Percentiles rank a stretch among this genome's conserved stretches.
Evolutionary conservation across 1,140 invertebrate species (phyloP).

Genomic region (Drosophila pruinosa): DNA sequence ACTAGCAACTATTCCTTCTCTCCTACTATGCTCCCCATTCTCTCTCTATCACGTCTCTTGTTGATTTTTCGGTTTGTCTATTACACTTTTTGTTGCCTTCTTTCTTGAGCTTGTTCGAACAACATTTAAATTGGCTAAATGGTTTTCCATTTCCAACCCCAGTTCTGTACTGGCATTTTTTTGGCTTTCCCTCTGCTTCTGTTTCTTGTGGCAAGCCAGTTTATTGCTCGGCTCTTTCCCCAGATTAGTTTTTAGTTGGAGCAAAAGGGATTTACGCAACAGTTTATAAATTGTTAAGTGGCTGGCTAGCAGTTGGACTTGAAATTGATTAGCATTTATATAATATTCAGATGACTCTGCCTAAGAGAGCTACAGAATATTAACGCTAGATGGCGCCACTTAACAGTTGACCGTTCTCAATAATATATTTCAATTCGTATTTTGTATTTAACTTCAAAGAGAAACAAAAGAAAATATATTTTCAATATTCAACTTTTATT

Average conservation of each 20-base stretch:
- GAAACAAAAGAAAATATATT: not conserved
- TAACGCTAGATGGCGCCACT: no score
- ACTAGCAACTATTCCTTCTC: not conserved
- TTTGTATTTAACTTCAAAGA: no score
- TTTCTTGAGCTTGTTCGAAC: constrained; percentile 51
- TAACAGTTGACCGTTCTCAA: no score
- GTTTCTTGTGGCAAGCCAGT: constrained; percentile 19
- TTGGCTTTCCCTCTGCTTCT: not conserved
- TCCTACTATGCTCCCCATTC: not conserved
- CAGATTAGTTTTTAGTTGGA: constrained; percentile 19
- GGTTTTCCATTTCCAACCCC: constrained; percentile 51
- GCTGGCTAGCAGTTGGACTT: not conserved
- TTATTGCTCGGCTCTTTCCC: constrained; percentile 9
- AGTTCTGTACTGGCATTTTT: not conserved
- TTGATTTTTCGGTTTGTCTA: constrained; percentile 54
- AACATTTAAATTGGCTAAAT: constrained; percentile 66
- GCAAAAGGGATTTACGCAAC: not conserved
- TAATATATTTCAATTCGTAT: no score
- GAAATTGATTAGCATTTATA: not conserved
- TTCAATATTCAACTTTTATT: not conserved
- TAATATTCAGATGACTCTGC: no score
- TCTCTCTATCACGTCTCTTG: constrained; percentile 9
- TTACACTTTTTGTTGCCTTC: constrained; percentile 25
- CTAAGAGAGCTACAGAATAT: no score
- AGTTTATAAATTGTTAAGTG: constrained; percentile 29